Conservation (phyloP, 2,888 invertebrate species). For the Spodoptera picta region DNA sequence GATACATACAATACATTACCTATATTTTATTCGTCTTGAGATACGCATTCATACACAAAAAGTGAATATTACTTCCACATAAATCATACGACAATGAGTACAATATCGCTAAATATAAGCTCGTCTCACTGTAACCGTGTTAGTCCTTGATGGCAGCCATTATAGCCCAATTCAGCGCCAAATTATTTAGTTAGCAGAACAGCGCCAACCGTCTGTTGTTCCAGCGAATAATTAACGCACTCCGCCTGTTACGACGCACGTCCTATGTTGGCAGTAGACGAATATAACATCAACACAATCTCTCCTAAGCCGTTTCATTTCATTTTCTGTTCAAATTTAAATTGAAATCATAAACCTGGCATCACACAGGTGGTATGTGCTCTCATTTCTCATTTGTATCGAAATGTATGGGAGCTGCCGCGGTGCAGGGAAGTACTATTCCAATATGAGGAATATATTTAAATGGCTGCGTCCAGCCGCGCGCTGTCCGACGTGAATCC, state of each 20-base stretch:
- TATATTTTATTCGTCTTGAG: no score
- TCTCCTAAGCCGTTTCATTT: constrained; percentile 14
- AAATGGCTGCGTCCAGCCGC: constrained; percentile 14
- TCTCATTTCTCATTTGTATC: constrained; percentile 19
- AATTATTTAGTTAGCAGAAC: neutral
- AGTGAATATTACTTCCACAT: no score
- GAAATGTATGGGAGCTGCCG: neutral
- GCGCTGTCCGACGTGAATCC: constrained; percentile 39
- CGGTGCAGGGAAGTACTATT: constrained; percentile 5
- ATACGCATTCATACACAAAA: no score
- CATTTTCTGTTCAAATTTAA: constrained; percentile 26
- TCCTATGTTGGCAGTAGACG: neutral
- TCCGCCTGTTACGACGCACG: neutral
- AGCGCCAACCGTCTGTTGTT: neutral
- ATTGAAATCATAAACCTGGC: constrained; percentile 32
- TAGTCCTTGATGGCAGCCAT: neutral
- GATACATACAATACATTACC: no score
- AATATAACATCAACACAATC: constrained; percentile 1
- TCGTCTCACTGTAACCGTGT: neutral
- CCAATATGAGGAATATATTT: constrained; percentile 31
- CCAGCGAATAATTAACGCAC: neutral
- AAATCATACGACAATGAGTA: no score
- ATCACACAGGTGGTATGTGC: constrained; percentile 12
- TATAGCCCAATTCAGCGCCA: neutral
- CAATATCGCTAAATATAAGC: neutral